Evolutionary conservation across 1,140 invertebrate species (phyloP).

Genomic region (Venustaconcha ellipsiformis): DNA sequence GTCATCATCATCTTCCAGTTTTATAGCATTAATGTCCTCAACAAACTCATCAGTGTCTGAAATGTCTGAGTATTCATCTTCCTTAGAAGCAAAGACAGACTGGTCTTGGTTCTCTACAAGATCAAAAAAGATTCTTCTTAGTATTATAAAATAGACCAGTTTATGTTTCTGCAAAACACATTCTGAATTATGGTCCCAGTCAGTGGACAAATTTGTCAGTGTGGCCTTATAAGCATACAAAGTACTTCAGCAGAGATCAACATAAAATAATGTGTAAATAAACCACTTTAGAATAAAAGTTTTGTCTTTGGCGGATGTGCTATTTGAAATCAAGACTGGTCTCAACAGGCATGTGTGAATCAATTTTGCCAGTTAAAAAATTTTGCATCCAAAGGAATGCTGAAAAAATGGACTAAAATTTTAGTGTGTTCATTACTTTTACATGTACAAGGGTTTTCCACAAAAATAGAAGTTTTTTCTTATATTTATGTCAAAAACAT

Average conservation of each 20-base stretch:
- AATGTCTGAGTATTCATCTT: conserved; percentile 39
- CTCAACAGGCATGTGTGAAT: no score
- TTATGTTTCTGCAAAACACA: not conserved
- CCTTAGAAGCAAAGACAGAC: not conserved
- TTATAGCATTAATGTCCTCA: conserved; percentile 19
- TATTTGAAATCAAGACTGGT: no score
- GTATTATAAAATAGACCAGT: not conserved
- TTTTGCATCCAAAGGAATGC: not conserved
- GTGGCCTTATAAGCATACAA: not conserved
- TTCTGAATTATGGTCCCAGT: not conserved
- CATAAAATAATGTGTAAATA: no score
- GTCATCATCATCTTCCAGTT: not conserved
- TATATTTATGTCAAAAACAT: no score
- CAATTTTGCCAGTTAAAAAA: no score
- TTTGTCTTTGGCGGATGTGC: no score
- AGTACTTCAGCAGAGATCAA: not conserved
- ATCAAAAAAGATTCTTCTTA: not conserved
- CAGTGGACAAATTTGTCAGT: not conserved
- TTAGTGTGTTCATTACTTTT: no score
- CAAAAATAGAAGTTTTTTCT: no score
- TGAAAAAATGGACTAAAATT: conserved; percentile 12
- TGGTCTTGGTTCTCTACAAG: conserved; percentile 21
- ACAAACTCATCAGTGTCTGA: conserved; percentile 41
- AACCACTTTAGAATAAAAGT: no score
- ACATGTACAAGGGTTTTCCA: no score